Base-by-base conservation (phyloP, 2,888 invertebrate genomes). In the Ectemnius continuus region DNA sequence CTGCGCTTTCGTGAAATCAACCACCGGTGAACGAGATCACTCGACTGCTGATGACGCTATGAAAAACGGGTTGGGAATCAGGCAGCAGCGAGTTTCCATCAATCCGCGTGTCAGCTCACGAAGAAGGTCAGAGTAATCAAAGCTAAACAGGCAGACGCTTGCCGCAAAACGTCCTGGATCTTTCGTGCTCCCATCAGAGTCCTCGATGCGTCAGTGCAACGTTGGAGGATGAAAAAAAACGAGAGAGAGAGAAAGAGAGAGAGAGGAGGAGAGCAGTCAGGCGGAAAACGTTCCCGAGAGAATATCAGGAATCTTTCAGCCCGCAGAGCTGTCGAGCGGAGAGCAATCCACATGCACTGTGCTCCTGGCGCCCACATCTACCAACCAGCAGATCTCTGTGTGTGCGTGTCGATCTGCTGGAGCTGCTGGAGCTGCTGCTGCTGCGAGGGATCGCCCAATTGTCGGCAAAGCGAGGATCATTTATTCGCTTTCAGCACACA, bases 401-500 rank as follows among this genome's bases (percentile, higher is more conserved):
- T 36, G 36, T 11, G 36, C 36, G 36, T 11, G 36, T 11, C 8
- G 36, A 36, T 23, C 23, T 23, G 23, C 2, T 23, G 23, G 23
- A 23, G 23, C 23, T 23, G 23, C n/a, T n/a, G n/a, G n/a, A n/a
- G 23, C 2, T 23, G 23, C 3, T 3, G 23, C 23, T 23, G 23
- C 23, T 23, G 23, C 23, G 23, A 23, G 23, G n/a, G n/a, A 23
- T 23, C 23, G 23, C 23, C 23, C 23, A 36, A 36, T 36, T 8
- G 36, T 8, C 60, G 48, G 3, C 2, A 18, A 8, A 26, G 52
- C 26, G 58, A 20, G 48, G 4, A 45, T 59, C 58, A 64, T 69
- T 71, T 65, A 52, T 69, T 67, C 73, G 68, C 63, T 67, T 68
- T 73, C 73, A 61, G 70, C 70, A 76, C 68, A 67, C 66, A 68